These are phyloP conservation scores for Haliclystus octoradiatus DNA, from an alignment of 30 jellyfish, hydroid and myxozoan species.

Conservation along the genomic window DNA sequence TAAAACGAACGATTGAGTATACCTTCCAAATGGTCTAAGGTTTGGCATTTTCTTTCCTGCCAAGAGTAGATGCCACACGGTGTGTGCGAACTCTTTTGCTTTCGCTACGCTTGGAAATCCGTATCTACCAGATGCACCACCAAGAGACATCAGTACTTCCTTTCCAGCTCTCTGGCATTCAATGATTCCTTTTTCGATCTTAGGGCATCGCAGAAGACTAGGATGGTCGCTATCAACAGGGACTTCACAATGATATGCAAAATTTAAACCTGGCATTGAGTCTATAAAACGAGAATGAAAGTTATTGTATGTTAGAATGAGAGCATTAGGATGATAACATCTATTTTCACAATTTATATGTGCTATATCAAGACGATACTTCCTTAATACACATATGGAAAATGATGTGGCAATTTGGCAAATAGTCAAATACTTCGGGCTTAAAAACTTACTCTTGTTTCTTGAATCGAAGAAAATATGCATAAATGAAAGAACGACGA, in stretches of 20 bases:
- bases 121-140: constrained; percentile 61
- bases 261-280: constrained; percentile 39
- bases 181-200: constrained; percentile 40
- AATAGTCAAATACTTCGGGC: too few relatives aligned
- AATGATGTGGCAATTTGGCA: too few relatives aligned
- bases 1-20: too few relatives aligned
- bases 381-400: too few relatives aligned
- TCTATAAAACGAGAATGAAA: constrained; percentile 21
- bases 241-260: constrained; percentile 54
- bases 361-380: too few relatives aligned
- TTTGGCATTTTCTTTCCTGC: constrained; percentile 37
- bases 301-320: too few relatives aligned
- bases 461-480: constrained; percentile 70
- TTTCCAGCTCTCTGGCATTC: constrained; percentile 54
- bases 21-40: constrained; percentile 64
- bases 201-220: constrained; percentile 48
- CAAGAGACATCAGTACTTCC: constrained; percentile 42
- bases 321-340: too few relatives aligned
- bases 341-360: too few relatives aligned
- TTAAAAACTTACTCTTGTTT: constrained; percentile 63
- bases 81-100: constrained; percentile 28
- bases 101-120: constrained; percentile 40
- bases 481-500: constrained; percentile 71
- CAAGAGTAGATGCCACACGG: constrained; percentile 34
- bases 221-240: constrained; percentile 44